Evolutionary conservation across 2,797 vertebrate genomes (phyloP).

Genomic region (Acrocephalus scirpaceus): DNA sequence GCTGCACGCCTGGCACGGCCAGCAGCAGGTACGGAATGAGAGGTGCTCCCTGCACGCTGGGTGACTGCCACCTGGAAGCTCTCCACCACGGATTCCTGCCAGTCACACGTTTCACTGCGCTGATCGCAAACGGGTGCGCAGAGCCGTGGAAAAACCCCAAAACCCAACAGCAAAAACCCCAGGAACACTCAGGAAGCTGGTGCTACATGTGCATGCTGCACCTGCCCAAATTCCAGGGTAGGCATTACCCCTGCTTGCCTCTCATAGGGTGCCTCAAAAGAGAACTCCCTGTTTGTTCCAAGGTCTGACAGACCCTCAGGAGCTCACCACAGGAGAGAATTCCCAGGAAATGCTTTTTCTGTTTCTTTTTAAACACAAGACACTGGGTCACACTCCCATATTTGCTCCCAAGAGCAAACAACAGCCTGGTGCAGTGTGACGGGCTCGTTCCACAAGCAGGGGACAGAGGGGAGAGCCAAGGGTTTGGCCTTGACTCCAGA

Average conservation of each 20-base stretch:
- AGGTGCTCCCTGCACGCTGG: not conserved
- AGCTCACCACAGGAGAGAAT: not conserved
- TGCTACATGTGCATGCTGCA: not conserved
- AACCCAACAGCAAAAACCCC: not conserved
- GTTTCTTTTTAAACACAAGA: not conserved
- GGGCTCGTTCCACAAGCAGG: rapidly evolving
- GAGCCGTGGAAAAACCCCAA: not conserved
- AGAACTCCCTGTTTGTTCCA: not conserved
- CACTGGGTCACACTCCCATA: not conserved
- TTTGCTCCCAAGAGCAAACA: not conserved
- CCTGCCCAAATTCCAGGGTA: rapidly evolving
- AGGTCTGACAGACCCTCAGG: not conserved
- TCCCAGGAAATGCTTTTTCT: not conserved
- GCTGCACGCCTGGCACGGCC: not conserved
- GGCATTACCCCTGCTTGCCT: rapidly evolving
- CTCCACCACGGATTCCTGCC: not conserved
- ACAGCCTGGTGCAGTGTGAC: not conserved
- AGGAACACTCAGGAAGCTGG: rapidly evolving
- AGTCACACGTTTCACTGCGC: not conserved
- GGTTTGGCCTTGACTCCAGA: not conserved
- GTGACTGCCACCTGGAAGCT: not conserved
- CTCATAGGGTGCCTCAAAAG: not conserved
- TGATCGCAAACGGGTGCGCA: not conserved
- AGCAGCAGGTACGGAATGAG: not conserved
- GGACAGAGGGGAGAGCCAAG: not conserved